Base-by-base conservation (phyloP, 2,888 invertebrate species). In the Tetanocera ferruginea region DNA sequence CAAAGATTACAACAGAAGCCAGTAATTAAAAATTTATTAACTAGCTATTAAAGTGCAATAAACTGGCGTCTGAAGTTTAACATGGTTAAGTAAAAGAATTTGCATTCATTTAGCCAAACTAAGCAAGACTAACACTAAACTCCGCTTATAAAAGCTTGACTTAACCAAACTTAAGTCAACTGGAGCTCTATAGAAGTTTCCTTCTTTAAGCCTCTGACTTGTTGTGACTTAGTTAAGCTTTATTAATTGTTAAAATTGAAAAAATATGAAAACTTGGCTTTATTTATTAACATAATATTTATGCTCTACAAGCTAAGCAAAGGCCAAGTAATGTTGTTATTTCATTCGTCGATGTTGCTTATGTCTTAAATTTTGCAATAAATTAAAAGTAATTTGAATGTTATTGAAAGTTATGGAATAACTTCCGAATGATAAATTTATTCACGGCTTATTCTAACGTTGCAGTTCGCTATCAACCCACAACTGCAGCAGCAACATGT, bases 341-440 rank as follows among this genome's bases (percentile, higher is more conserved):
- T 31, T 31, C 17, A 23, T 5, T 25, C 2, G 25, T 60, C 43
- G 43, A 11, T 37, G 43, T 37, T 34, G 37, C 19, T 23, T 11
- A n/a, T 25, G 25, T 11, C 66, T 17, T 17, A 76, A 5, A 37
- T 57, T 67, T 67, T 43, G 76, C 51, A 71, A 64, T 64, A 57
- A 51, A 23, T 19, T 57, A 31, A 60, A 14, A 77, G 78, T 57
- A 81, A 77, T 72, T 81, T 78, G 82, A 83, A 82, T 85, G 84
- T 85, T 83, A 86, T 85, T 85, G 83, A 81, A 85, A 81, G 77
- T 82, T 85, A 86, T n/a, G n/a, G 83, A 82, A 83, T 84, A 78
- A 86, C 81, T 83, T 83, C 83, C 83, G 85, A 85, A 81, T 85
- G 85, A 85, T 86, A 83, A 85, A 85, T 85, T 69, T 69, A 69